phyloP scores from a whole-genome alignment of 2,888 invertebrate genomes.

The Amblyteles armatorius region DNA sequence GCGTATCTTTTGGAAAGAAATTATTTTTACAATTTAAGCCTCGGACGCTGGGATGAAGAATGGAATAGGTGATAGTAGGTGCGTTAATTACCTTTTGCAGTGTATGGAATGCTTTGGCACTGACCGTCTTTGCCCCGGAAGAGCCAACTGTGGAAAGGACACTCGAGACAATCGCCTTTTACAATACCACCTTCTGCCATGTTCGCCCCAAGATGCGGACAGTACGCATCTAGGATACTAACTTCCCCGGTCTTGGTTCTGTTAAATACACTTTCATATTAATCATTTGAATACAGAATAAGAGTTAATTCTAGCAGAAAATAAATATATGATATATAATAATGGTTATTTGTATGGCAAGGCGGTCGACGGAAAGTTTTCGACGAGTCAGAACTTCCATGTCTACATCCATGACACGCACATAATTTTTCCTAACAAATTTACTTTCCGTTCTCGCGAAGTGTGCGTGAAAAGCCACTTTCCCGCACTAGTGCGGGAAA shows the following conservation, averaged over 20 bases:
- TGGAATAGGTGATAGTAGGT: background rate
- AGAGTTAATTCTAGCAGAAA: too few species aligned
- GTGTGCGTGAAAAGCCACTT: too few species aligned
- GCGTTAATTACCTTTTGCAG: constrained; percentile 85
- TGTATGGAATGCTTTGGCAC: constrained; percentile 91
- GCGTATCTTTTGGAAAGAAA: too few species aligned
- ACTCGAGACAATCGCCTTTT: constrained; percentile 91
- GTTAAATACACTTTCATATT: background rate
- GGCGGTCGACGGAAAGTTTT: too few species aligned
- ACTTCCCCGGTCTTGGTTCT: constrained; percentile 86
- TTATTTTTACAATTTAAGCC: background rate
- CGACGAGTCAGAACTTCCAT: too few species aligned
- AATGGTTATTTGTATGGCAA: too few species aligned
- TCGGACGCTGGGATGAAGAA: background rate
- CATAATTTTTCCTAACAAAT: too few species aligned
- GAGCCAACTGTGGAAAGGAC: constrained; percentile 96
- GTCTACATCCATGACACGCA: too few species aligned
- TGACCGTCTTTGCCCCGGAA: constrained; percentile 91
- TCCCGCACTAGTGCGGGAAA: too few species aligned
- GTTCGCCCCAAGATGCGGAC: constrained; percentile 96
- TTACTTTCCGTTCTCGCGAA: too few species aligned
- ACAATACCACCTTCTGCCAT: constrained; percentile 93
- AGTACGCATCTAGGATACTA: constrained; percentile 93
- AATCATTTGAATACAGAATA: background rate
- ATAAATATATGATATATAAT: too few species aligned